A percentile compares a stretch with the other conserved stretches of the same genome.
Conservation (phyloP, 2,888 invertebrate genomes). For the Conistra vaccinii region DNA sequence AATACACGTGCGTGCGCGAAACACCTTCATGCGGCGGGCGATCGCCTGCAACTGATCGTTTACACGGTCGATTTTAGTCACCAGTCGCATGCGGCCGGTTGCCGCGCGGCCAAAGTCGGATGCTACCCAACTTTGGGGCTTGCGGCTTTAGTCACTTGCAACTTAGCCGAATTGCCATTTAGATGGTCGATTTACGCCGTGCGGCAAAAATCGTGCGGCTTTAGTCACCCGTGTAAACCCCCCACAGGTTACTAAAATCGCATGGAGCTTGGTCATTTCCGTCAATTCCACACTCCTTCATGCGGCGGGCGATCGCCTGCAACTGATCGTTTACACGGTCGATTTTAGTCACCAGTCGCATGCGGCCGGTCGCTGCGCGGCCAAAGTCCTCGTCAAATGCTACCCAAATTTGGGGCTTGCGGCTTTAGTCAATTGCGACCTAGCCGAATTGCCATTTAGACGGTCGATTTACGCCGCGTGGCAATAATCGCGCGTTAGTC, state of each 20-base stretch:
- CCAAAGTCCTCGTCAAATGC: too few relatives aligned
- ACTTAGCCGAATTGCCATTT: conserved; percentile 73
- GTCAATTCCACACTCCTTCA: too few relatives aligned
- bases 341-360: conserved; percentile 69
- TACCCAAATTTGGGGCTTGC: too few relatives aligned
- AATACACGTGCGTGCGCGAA: conserved; percentile 65
- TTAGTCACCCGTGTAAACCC: conserved; percentile 73
- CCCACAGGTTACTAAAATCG: too few relatives aligned
- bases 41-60: conserved; percentile 59
- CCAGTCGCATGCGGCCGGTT: conserved; percentile 65
- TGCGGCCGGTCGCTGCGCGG: conserved; percentile 36
- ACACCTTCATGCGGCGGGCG: conserved; percentile 28
- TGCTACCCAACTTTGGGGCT: too few relatives aligned
- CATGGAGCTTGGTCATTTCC: too few relatives aligned
- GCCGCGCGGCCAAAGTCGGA: too few relatives aligned
- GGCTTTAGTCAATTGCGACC: too few relatives aligned
- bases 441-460: too few relatives aligned
- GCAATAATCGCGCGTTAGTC: too few relatives aligned
- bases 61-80: conserved; percentile 64
- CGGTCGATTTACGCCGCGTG: too few relatives aligned
- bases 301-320: conserved; percentile 41
- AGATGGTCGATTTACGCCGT: conserved; percentile 63
- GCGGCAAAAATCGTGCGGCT: conserved; percentile 68
- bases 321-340: conserved; percentile 60
- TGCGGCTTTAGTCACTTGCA: too few relatives aligned